These are phyloP conservation scores for Ramphastos sulfuratus DNA, from an alignment of 2,113 vertebrate species.

Conservation along the genomic window DNA sequence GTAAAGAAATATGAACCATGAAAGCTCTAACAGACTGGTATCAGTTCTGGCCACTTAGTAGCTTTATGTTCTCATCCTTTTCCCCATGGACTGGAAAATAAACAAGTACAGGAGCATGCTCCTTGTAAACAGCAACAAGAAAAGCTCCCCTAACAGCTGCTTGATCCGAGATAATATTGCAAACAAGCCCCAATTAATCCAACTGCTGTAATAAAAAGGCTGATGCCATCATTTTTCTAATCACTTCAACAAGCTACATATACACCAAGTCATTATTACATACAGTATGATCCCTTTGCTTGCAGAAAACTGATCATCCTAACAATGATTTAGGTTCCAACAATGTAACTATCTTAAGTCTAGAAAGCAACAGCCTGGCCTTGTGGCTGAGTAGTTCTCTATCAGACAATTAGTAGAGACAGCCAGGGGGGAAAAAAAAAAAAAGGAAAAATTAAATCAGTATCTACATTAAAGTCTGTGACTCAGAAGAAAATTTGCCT, in stretches of 20 bases:
- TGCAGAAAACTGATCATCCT: slow-evolving; percentile 16
- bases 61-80: not conserved
- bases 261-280: slow-evolving; percentile 12
- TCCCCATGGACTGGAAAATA: not conserved
- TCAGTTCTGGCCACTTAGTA: not conserved
- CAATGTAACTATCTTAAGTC: not conserved
- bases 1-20: slow-evolving; percentile 10
- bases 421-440: not conserved
- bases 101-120: not conserved
- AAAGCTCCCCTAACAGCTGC: slow-evolving; percentile 18
- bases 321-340: not conserved
- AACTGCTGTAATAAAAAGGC: slow-evolving; percentile 38
- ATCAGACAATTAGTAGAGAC: not conserved
- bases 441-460: not conserved
- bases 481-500: not conserved
- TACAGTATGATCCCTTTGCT: not conserved
- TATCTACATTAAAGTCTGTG: not conserved
- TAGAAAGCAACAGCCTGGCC: not conserved
- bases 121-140: not conserved
- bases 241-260: slow-evolving; percentile 28
- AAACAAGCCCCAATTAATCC: slow-evolving; percentile 33
- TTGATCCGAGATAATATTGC: slow-evolving; percentile 20
- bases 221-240: slow-evolving; percentile 38
- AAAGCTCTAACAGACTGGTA: slow-evolving; percentile 12
- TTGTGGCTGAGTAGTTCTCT: not conserved